phyloP scores from a whole-genome alignment of 2,888 invertebrate species.

The Amitus sp. region DNA sequence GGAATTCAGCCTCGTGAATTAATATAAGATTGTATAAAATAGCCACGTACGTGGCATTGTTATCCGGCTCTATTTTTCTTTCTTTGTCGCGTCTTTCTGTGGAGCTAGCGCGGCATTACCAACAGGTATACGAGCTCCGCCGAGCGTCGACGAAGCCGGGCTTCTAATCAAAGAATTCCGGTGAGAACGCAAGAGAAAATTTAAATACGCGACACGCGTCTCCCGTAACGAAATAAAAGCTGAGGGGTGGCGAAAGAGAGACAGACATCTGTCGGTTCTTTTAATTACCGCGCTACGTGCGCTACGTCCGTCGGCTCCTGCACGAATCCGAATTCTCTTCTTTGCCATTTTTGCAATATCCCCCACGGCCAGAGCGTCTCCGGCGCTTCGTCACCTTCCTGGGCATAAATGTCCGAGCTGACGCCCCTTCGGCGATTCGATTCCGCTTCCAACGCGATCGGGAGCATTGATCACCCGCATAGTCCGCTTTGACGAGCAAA shows the following conservation, averaged over 20 bases:
- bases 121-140: constrained; percentile 40
- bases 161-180: constrained; percentile 63
- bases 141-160: constrained; percentile 38
- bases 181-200: constrained; percentile 53
- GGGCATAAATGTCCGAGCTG: constrained; percentile 42
- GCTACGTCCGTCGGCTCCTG: constrained; percentile 37
- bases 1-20: not conserved
- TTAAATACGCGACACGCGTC: constrained; percentile 62
- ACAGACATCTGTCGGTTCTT: constrained; percentile 64
- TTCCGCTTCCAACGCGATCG: constrained; percentile 30
- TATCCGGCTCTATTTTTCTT: constrained; percentile 34
- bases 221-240: constrained; percentile 64
- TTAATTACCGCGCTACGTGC: constrained; percentile 64
- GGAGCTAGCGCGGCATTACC: constrained; percentile 30
- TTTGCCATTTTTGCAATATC: constrained; percentile 51
- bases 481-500: not conserved
- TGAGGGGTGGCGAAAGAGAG: constrained; percentile 57
- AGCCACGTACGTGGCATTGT: constrained; percentile 10
- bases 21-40: constrained; percentile 21
- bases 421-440: constrained; percentile 39
- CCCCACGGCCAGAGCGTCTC: constrained; percentile 40
- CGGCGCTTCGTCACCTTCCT: constrained; percentile 49
- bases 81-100: constrained; percentile 35
- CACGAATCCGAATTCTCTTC: constrained; percentile 50
- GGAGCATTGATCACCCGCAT: constrained; percentile 31